phyloP scores from a whole-genome alignment of 1,140 invertebrate genomes.

The Ylistrum balloti region DNA sequence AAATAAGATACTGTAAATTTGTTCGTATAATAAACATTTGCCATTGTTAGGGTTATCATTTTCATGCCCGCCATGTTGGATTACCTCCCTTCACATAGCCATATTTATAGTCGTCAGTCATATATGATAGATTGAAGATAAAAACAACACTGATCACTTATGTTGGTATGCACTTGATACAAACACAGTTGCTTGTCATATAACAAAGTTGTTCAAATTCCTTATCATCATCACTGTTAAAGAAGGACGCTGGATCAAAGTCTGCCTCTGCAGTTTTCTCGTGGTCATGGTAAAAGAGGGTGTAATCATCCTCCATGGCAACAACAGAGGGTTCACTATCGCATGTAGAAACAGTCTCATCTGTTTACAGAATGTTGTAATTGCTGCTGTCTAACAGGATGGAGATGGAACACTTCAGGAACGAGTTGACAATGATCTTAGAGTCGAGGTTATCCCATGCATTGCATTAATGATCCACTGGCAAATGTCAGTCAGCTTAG shows the following conservation, averaged over 20 bases:
- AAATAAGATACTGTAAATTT: no score
- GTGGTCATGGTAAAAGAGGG: neutral
- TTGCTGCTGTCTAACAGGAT: conserved; percentile 56
- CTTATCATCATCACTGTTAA: no score
- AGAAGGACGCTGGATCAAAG: neutral
- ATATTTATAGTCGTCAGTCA: no score
- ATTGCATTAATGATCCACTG: conserved; percentile 45
- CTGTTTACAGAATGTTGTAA: conserved; percentile 48
- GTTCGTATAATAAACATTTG: no score
- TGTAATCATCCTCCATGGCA: neutral
- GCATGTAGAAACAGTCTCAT: neutral
- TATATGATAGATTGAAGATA: no score
- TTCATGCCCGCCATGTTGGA: no score
- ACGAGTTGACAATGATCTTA: conserved; percentile 29
- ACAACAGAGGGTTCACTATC: neutral
- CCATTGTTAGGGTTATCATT: no score
- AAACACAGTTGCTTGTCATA: no score
- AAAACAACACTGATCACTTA: no score
- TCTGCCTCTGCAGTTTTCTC: neutral
- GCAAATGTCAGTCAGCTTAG: conserved; percentile 43
- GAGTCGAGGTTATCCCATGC: conserved; percentile 46
- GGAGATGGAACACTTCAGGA: conserved; percentile 59
- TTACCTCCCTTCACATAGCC: no score
- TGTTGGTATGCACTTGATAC: no score
- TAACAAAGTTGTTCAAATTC: no score